phyloP scores from a whole-genome alignment of 1,140 invertebrate genomes.

The Chironomus tepperi region DNA sequence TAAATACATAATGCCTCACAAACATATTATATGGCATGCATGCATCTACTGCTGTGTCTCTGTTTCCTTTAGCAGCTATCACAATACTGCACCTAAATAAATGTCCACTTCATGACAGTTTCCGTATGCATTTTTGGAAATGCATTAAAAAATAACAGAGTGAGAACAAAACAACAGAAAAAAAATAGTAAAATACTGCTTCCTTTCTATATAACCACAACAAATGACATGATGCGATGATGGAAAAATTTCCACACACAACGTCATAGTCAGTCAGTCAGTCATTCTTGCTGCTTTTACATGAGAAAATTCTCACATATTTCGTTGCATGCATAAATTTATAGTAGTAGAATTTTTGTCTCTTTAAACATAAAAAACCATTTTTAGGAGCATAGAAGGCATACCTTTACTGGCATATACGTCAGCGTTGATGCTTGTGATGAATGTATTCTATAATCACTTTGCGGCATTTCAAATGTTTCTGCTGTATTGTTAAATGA shows the following conservation, averaged over 20 bases:
- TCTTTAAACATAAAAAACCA: background rate
- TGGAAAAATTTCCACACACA: background rate
- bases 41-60: background rate
- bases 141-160: too few relatives aligned
- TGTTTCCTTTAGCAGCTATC: too few relatives aligned
- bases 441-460: conserved; percentile 40
- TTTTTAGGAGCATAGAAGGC: conserved; percentile 24
- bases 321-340: background rate
- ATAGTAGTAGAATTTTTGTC: background rate
- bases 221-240: conserved; percentile 6
- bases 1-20: background rate
- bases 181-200: background rate
- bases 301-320: too few relatives aligned
- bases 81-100: background rate
- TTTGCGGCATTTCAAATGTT: conserved; percentile 61
- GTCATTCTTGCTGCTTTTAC: too few relatives aligned
- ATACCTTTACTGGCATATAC: conserved; percentile 61
- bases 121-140: background rate
- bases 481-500: conserved; percentile 82
- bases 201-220: background rate
- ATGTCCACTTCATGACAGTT: conserved; percentile 1
- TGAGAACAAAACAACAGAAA: too few relatives aligned
- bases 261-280: too few relatives aligned
- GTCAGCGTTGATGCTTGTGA: conserved; percentile 60
- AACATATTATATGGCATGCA: background rate